Conservation (phyloP, 2,113 vertebrate genomes). For the Bufo gargarizans region DNA sequence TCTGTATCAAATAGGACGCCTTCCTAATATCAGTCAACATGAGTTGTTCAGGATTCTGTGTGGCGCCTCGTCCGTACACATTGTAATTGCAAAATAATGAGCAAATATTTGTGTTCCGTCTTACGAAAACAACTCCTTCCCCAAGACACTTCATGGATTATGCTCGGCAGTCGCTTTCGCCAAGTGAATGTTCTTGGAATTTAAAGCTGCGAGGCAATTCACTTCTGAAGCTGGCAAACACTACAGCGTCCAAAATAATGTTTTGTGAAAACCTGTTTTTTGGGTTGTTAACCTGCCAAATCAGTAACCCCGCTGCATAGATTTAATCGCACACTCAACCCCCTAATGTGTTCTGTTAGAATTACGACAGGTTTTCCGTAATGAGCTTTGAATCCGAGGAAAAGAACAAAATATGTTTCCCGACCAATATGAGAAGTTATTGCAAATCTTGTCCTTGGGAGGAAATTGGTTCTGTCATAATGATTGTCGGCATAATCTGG, state of each 20-base stretch:
- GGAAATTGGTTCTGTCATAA: conserved; percentile 40
- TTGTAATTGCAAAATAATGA: conserved; percentile 44
- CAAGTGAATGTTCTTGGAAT: conserved; percentile 37
- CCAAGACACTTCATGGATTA: conserved; percentile 36
- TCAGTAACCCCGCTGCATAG: conserved; percentile 1
- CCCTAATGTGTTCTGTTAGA: conserved; percentile 24
- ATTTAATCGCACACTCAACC: not conserved
- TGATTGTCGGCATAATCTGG: conserved; percentile 30
- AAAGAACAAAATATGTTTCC: conserved; percentile 25
- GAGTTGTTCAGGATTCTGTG: not conserved
- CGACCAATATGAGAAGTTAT: conserved; percentile 23
- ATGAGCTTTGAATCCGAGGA: conserved; percentile 34
- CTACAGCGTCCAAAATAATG: not conserved
- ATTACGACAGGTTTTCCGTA: conserved; percentile 37
- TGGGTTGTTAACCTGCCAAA: conserved; percentile 34
- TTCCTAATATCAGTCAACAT: not conserved
- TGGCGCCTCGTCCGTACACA: not conserved
- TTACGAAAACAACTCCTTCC: not conserved
- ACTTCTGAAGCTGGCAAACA: not conserved
- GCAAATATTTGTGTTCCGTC: conserved; percentile 48
- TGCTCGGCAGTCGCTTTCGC: not conserved
- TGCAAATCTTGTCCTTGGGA: conserved; percentile 43
- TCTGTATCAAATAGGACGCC: not conserved
- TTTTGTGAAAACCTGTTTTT: not conserved
- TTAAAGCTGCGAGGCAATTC: not conserved